Evolutionary conservation across 2,797 vertebrate genomes (phyloP), one percentile per base, ranked within the genome.

Genomic region (Carcharodon carcharias): DNA sequence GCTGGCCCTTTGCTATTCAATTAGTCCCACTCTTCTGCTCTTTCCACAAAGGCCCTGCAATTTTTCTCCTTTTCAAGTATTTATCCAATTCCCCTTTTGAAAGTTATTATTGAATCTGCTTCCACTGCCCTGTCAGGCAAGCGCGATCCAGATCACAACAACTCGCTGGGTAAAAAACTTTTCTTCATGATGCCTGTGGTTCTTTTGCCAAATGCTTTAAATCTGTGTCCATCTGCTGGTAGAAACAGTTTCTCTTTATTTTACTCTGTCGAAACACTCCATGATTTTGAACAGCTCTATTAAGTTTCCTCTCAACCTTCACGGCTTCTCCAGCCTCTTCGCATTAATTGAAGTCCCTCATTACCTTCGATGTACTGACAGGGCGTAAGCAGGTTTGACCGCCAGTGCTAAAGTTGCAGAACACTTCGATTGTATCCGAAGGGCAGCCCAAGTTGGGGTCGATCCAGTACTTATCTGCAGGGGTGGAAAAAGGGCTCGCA

Each of bases 371-470:
- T 50, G 98, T 97, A 96, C 98, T 98, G 94, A 98, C 95, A 0
- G 99, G 99, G 35, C 98, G 98, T 97, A 99, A 97, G 97, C 99
- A 99, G 0, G 99, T 99, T 97, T 99, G 99, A 93, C 99, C 99
- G 40, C 99, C 99, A 91, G 99, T 98, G 96, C 98, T 99, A 96
- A 99, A 99, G 97, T 99, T 99, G 97, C 99, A 99, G 97, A 99
- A 99, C 96, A 99, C 99, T 97, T 99, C 98, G 97, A 99, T 98
- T 96, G 99, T 98, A 97, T 99, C 99, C 96, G 99, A 99, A 88
- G 98, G 98, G 96, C 99, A 99, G 96, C 99, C 99, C 77, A 99
- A 97, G 97, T 99, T 99, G 96, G 99, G 99, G 97, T 99, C 99
- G 96, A 99, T 98, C 99, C 99, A 99, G 98, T 99, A 99, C 98